Conservation (phyloP, 2,888 invertebrate species). For the Ectemnius cavifrons region DNA sequence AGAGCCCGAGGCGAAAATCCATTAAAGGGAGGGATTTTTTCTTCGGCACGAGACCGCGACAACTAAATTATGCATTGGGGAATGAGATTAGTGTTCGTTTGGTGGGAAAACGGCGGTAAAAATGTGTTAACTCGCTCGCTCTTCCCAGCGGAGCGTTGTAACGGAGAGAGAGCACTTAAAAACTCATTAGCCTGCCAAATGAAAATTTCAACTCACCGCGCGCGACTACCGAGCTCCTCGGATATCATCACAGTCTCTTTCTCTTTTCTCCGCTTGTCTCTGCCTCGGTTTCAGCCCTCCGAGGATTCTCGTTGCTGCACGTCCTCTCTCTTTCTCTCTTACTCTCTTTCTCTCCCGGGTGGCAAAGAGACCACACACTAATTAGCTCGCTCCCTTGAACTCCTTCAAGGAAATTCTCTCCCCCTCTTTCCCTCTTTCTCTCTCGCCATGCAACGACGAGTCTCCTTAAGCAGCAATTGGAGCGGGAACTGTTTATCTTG, state of each 20-base stretch:
- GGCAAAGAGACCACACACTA: slow-evolving; percentile 37
- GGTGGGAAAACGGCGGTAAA: no score
- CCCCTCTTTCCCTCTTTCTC: no score
- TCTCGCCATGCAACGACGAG: background rate
- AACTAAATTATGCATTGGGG: no score
- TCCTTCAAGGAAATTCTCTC: background rate
- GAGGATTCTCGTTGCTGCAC: background rate
- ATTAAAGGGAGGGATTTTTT: background rate
- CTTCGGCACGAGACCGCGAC: background rate
- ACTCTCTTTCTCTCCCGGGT: slow-evolving; percentile 19
- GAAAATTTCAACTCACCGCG: slow-evolving; percentile 50
- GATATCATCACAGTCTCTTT: no score
- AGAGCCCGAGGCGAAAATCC: no score
- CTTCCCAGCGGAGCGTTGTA: no score
- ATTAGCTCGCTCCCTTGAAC: slow-evolving; percentile 22
- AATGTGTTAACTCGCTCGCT: no score
- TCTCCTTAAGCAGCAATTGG: slow-evolving; percentile 11
- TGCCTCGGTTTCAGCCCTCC: no score
- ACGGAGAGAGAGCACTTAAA: slow-evolving; percentile 28
- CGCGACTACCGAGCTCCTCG: background rate
- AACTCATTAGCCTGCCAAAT: slow-evolving; percentile 38
- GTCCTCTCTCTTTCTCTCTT: background rate
- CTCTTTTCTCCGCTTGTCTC: no score
- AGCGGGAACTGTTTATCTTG: background rate
- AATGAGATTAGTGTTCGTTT: no score